Percentiles rank a stretch among this genome's conserved stretches.
Conservation (phyloP, 2,797 vertebrate species). For the Spondyliosoma cantharus region DNA sequence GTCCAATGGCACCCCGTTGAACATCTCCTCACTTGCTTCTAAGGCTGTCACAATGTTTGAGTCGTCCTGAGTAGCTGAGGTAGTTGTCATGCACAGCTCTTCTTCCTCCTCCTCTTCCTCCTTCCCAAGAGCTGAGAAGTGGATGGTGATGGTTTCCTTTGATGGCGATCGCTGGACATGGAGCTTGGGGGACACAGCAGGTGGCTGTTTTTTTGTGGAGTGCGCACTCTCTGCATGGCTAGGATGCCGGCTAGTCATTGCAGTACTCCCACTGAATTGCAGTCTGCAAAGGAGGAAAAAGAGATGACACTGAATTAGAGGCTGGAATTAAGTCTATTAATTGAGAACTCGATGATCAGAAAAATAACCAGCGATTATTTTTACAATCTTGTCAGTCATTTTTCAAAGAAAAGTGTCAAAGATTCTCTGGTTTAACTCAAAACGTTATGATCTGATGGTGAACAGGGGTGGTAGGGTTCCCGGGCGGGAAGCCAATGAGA, state of each 20-base stretch:
- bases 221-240: constrained; percentile 90
- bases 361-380: neutral
- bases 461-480: neutral
- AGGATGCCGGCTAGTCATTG: constrained; percentile 93
- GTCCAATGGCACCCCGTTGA: constrained; percentile 79
- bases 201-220: constrained; percentile 86
- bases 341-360: fast-evolving
- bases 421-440: neutral
- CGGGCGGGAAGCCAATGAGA: neutral
- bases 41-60: constrained; percentile 90
- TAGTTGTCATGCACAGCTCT: constrained; percentile 72
- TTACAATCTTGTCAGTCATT: neutral
- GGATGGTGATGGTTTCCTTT: constrained; percentile 93
- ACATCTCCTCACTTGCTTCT: constrained; percentile 94
- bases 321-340: too few relatives aligned
- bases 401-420: neutral
- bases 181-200: constrained; percentile 87
- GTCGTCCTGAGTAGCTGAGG: constrained; percentile 82
- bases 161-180: constrained; percentile 92
- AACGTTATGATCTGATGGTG: neutral
- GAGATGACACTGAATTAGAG: neutral
- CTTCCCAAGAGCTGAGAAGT: constrained; percentile 94
- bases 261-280: constrained; percentile 79
- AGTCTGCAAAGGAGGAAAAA: constrained; percentile 77
- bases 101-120: constrained; percentile 96